Evolutionary conservation across 2,888 invertebrate genomes (phyloP).

Genomic region (Epinotia bilunana): DNA sequence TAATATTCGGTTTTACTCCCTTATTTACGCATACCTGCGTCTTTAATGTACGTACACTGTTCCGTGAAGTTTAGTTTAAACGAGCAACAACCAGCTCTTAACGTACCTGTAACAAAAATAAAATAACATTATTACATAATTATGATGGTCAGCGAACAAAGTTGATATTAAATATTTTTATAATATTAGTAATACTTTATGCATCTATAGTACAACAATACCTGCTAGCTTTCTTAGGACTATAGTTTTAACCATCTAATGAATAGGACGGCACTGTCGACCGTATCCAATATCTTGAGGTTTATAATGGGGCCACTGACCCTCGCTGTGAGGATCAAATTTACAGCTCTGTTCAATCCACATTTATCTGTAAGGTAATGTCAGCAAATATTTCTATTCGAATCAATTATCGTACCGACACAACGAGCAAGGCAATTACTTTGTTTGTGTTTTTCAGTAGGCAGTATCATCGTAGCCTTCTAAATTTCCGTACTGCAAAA

Average conservation of each 20-base stretch:
- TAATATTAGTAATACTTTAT: not conserved
- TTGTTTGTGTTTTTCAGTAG: no score
- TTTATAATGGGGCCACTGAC: constrained; percentile 25
- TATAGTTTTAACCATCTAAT: constrained; percentile 14
- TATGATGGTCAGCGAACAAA: not conserved
- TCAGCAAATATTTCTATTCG: not conserved
- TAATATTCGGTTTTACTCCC: constrained; percentile 17
- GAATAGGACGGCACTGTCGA: constrained; percentile 17
- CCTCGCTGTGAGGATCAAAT: constrained; percentile 18
- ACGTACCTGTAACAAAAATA: constrained; percentile 38
- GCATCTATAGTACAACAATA: not conserved
- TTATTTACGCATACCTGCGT: constrained; percentile 7
- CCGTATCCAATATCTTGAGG: constrained; percentile 32
- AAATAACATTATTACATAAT: not conserved
- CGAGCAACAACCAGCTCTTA: constrained; percentile 3
- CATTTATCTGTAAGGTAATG: not conserved
- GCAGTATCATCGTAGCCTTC: no score
- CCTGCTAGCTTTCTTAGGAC: not conserved
- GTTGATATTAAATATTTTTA: not conserved
- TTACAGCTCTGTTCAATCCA: constrained; percentile 4
- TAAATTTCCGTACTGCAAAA: no score
- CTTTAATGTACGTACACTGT: not conserved
- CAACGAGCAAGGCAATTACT: no score
- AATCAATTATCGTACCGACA: not conserved
- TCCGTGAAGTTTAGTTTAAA: not conserved